A percentile compares a stretch with the other conserved stretches of the same genome.
phyloP scores from a whole-genome alignment of 2,888 invertebrate genomes.

The Dryococelus australis region DNA sequence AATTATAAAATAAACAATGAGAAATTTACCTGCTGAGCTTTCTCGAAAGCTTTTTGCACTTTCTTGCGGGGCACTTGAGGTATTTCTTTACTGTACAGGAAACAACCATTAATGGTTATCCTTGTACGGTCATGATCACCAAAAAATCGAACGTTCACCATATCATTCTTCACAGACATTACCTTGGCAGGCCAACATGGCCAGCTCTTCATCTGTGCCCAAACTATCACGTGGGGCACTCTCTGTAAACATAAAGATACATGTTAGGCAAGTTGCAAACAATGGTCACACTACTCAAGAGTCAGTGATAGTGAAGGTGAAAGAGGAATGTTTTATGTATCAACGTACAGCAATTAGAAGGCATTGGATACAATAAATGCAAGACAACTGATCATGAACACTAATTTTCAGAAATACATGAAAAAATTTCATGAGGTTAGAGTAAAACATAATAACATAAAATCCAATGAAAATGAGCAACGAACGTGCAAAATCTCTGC shows the following conservation, averaged over 20 bases:
- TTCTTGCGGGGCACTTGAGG: not conserved
- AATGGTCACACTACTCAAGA: too few species aligned
- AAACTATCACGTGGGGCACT: not conserved
- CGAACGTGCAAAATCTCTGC: too few species aligned
- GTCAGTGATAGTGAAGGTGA: too few species aligned
- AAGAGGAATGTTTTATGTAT: too few species aligned
- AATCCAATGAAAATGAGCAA: too few species aligned
- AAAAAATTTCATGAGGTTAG: too few species aligned
- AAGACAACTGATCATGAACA: too few species aligned
- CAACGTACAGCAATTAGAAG: too few species aligned
- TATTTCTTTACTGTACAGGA: not conserved
- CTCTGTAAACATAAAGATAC: not conserved
- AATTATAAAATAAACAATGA: too few species aligned
- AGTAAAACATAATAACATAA: too few species aligned
- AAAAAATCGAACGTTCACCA: not conserved
- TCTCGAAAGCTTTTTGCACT: not conserved
- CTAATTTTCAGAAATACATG: too few species aligned
- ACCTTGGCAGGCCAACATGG: not conserved
- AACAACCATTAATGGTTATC: not conserved
- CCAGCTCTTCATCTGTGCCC: slow-evolving; percentile 16
- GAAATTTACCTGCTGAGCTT: not conserved
- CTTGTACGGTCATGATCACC: not conserved
- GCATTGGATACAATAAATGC: too few species aligned
- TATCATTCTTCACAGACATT: not conserved
- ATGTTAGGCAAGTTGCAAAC: not conserved